A percentile compares a stretch with the other conserved stretches of the same genome.
These are phyloP conservation scores for Muntiacus reevesi DNA, from an alignment of 2,113 vertebrate species.

Conservation along the genomic window DNA sequence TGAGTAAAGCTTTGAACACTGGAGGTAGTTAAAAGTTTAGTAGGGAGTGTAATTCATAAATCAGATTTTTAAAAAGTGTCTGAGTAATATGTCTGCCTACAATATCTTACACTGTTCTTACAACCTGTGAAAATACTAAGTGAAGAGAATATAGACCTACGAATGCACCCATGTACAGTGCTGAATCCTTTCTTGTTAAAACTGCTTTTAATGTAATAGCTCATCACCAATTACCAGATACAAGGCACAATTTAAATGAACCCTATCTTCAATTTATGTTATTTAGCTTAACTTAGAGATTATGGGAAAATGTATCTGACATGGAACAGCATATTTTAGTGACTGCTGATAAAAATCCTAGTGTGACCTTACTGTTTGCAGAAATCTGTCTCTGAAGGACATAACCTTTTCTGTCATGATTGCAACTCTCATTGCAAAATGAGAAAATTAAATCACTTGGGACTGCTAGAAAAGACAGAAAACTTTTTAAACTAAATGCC, in stretches of 20 bases:
- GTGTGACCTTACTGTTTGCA: slow-evolving; percentile 34
- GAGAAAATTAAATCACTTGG: slow-evolving; percentile 78
- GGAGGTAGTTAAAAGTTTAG: slow-evolving; percentile 33
- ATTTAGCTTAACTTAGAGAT: slow-evolving; percentile 49
- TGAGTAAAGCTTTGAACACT: not conserved
- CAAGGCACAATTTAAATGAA: slow-evolving; percentile 6
- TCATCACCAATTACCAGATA: slow-evolving; percentile 7
- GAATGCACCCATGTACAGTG: not conserved
- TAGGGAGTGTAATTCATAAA: not conserved
- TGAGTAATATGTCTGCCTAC: not conserved
- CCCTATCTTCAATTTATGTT: slow-evolving; percentile 18
- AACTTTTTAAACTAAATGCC: slow-evolving; percentile 76
- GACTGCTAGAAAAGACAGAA: slow-evolving; percentile 73
- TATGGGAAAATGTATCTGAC: slow-evolving; percentile 47
- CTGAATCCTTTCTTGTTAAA: not conserved
- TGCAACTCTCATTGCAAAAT: slow-evolving; percentile 67
- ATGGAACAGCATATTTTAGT: slow-evolving; percentile 50
- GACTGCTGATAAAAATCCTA: slow-evolving; percentile 54
- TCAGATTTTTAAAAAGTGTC: not conserved
- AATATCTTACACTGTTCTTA: not conserved
- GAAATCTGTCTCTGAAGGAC: slow-evolving; percentile 67
- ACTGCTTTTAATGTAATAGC: not conserved
- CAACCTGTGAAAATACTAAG: not conserved
- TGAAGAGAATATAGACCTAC: not conserved
- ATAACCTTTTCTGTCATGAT: slow-evolving; percentile 73